These are phyloP conservation scores for Agriopis aurantiaria DNA, from an alignment of 2,888 invertebrate species.

Conservation along the genomic window DNA sequence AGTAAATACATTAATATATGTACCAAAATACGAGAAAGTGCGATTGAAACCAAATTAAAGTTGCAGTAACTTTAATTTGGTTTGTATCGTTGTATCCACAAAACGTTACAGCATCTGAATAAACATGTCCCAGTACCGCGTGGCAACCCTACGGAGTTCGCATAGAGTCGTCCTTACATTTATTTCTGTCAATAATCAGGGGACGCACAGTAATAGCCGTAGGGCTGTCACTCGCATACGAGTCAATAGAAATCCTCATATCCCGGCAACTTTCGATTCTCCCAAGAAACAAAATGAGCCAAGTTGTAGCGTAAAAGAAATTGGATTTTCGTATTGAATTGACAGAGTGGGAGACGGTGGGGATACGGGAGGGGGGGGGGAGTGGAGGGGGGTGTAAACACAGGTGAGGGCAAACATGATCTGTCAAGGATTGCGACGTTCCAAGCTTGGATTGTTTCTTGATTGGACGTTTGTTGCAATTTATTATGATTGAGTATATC, in stretches of 20 bases:
- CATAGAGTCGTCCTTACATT: conserved; percentile 55
- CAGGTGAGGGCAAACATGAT: conserved; percentile 71
- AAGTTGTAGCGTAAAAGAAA: conserved; percentile 79
- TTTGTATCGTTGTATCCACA: conserved; percentile 19
- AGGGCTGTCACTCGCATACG: conserved; percentile 64
- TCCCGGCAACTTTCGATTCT: conserved; percentile 64
- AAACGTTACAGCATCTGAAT: conserved; percentile 37
- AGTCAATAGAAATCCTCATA: conserved; percentile 70
- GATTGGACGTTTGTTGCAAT: conserved; percentile 51
- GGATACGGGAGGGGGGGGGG: conserved; percentile 39
- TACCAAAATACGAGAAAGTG: neutral
- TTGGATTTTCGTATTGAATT: conserved; percentile 81
- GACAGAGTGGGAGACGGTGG: conserved; percentile 53
- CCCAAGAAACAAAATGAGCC: conserved; percentile 73
- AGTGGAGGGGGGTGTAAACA: conserved; percentile 56
- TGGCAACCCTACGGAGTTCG: conserved; percentile 50
- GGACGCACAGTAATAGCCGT: conserved; percentile 61
- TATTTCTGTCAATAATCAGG: conserved; percentile 65
- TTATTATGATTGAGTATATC: conserved; percentile 39
- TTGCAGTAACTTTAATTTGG: too few relatives aligned
- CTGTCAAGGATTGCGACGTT: conserved; percentile 63
- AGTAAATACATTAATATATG: neutral
- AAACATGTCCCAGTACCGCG: conserved; percentile 39
- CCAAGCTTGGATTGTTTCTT: conserved; percentile 49
- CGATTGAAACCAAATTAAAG: neutral